Evolutionary conservation across 2,797 vertebrate genomes (phyloP).

Genomic region (Delichon dasypus): DNA sequence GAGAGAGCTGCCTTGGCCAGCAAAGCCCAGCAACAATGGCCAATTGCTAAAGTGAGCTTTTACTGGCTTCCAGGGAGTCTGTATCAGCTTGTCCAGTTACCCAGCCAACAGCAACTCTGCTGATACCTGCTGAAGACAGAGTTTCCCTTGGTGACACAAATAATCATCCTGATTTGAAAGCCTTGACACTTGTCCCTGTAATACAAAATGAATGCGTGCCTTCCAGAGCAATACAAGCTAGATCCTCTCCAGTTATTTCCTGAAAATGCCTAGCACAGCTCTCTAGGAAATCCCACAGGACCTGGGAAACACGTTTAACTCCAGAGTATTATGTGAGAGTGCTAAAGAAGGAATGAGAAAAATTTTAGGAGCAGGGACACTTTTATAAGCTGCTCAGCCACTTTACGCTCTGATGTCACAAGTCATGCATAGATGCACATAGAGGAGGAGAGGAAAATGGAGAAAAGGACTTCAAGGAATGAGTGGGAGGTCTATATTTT

Average conservation of each 20-base stretch:
- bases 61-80: background rate
- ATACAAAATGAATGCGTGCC: background rate
- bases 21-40: background rate
- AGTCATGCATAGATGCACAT: background rate
- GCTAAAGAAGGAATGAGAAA: background rate
- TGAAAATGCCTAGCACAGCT: background rate
- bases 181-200: background rate
- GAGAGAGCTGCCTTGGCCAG: background rate
- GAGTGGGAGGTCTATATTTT: background rate
- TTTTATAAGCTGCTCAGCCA: background rate
- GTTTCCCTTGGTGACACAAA: background rate
- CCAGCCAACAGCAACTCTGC: background rate
- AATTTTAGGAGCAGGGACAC: background rate
- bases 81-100: background rate
- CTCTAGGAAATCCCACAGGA: background rate
- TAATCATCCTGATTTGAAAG: constrained; percentile 17
- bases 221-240: background rate
- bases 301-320: background rate
- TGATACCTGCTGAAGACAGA: background rate
- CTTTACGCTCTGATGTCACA: background rate
- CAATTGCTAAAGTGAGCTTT: background rate
- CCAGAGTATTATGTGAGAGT: background rate
- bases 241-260: background rate
- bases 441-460: background rate
- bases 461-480: background rate